A percentile compares a stretch with the other conserved stretches of the same genome.
These are phyloP conservation scores for Oplegnathus fasciatus DNA, from an alignment of 2,113 vertebrate genomes.

Conservation along the genomic window DNA sequence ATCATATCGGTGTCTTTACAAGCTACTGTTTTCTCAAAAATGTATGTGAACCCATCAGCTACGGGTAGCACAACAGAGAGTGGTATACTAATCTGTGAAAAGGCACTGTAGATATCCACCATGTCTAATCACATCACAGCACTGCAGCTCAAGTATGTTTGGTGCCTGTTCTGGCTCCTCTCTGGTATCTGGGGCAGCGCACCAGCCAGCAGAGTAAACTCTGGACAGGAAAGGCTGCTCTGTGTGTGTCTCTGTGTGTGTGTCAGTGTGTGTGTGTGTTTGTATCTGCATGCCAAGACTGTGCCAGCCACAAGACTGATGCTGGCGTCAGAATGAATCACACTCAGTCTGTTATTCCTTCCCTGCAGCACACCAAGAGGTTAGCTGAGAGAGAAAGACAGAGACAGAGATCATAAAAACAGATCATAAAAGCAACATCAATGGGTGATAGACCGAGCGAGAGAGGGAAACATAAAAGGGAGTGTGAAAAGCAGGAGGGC, in stretches of 20 bases:
- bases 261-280: background rate
- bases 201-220: conserved; percentile 60
- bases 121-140: conserved; percentile 70
- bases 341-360: conserved; percentile 44
- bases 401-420: conserved; percentile 60
- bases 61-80: conserved; percentile 34
- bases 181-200: conserved; percentile 71
- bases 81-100: conserved; percentile 59
- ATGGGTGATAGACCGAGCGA: conserved; percentile 43
- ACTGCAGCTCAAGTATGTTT: conserved; percentile 57
- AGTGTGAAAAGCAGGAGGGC: conserved; percentile 59
- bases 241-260: conserved; percentile 14
- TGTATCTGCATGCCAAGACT: conserved; percentile 62
- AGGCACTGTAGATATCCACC: conserved; percentile 53
- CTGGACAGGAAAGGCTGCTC: conserved; percentile 54
- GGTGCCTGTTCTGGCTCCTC: conserved; percentile 64
- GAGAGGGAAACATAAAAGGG: conserved; percentile 56
- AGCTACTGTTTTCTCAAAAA: conserved; percentile 31
- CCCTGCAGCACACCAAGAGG: conserved; percentile 59
- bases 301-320: conserved; percentile 71
- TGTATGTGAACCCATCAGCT: conserved; percentile 25
- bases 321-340: conserved; percentile 72
- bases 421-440: conserved; percentile 76
- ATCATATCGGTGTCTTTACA: conserved; percentile 20
- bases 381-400: conserved; percentile 37